Percentiles rank a stretch among this genome's conserved stretches.
Conservation (phyloP, 2,113 vertebrate species). For the Vulpes lagopus region DNA sequence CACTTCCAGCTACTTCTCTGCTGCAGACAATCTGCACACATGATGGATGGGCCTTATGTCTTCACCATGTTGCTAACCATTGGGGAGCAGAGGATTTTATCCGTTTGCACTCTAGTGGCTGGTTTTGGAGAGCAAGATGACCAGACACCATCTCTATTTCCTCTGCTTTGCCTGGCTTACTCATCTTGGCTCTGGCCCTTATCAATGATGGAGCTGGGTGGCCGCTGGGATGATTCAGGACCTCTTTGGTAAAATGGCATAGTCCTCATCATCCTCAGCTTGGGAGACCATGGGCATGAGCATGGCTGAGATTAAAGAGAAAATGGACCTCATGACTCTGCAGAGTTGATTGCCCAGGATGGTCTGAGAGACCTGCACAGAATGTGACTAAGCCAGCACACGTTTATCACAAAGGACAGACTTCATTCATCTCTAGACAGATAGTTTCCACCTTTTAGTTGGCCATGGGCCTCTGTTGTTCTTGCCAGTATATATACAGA, state of each 20-base stretch:
- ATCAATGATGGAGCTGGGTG: too few relatives aligned
- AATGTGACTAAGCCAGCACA: rapidly evolving
- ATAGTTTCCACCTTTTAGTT: not conserved
- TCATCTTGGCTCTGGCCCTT: not conserved
- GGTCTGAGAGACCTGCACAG: too few relatives aligned
- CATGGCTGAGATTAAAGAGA: not conserved
- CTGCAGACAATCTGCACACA: rapidly evolving
- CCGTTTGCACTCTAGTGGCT: not conserved
- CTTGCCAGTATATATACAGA: not conserved
- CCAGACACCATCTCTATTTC: not conserved
- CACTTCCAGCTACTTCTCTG: not conserved
- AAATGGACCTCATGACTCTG: rapidly evolving
- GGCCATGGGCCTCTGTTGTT: not conserved
- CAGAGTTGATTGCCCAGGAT: too few relatives aligned
- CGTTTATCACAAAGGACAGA: not conserved
- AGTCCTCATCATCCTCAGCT: not conserved
- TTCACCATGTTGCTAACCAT: not conserved
- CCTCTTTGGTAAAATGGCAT: not conserved
- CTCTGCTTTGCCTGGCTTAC: not conserved
- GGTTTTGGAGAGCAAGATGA: not conserved
- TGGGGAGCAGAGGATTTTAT: not conserved
- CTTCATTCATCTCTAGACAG: not conserved
- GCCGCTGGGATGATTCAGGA: not conserved
- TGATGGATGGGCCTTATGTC: rapidly evolving
- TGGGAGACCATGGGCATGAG: not conserved